phyloP scores from a whole-genome alignment of 35 echinoderm and acorn worm species.

The Ophioderma brevispina region DNA sequence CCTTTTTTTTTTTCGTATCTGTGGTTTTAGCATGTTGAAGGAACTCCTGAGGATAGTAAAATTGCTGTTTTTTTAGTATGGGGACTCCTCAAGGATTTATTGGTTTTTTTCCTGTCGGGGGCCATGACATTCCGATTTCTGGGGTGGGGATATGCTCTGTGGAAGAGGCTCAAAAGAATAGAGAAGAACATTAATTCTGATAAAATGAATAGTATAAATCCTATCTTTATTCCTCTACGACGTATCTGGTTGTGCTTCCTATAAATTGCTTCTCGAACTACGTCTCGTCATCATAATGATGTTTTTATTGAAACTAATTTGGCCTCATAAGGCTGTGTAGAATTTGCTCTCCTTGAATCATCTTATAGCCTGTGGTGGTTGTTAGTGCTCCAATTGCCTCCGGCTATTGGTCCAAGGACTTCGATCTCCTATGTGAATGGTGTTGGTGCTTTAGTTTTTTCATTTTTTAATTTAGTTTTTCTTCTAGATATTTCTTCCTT shows the following conservation, averaged over 20 bases:
- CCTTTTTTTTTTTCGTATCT: no score
- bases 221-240: constrained; percentile 52
- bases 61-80: no score
- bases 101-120: no score
- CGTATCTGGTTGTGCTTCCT: constrained; percentile 46
- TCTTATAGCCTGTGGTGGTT: constrained; percentile 51
- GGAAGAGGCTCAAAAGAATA: no score
- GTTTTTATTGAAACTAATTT: constrained; percentile 4
- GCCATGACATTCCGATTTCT: no score
- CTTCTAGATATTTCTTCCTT: constrained; percentile 41
- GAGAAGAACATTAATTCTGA: constrained; percentile 78
- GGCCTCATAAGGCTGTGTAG: neutral
- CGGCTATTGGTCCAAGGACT: constrained; percentile 69
- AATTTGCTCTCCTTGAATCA: constrained; percentile 43
- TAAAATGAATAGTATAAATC: constrained; percentile 67
- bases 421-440: constrained; percentile 78
- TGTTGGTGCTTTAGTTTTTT: constrained; percentile 72
- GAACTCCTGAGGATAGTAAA: no score
- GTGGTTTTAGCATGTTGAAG: no score
- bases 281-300: constrained; percentile 68
- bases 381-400: constrained; percentile 55
- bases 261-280: constrained; percentile 73
- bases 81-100: no score
- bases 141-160: no score
- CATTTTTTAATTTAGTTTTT: constrained; percentile 43